Conservation (phyloP, 2,888 invertebrate species). For the Schrankia costaestrigalis region DNA sequence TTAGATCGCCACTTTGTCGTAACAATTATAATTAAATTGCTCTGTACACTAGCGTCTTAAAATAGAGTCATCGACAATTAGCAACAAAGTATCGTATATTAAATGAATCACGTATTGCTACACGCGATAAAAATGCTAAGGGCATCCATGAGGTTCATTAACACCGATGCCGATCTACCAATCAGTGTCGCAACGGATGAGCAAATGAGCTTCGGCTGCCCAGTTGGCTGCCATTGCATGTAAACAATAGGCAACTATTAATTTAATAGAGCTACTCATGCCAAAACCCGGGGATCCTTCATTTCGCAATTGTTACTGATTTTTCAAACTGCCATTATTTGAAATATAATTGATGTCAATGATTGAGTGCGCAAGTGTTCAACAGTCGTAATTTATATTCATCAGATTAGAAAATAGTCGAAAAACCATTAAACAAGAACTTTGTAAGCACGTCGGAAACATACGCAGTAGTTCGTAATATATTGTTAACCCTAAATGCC, state of each 20-base stretch:
- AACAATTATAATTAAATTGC: too few species aligned
- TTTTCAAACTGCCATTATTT: conserved; percentile 19
- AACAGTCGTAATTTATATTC: conserved; percentile 9
- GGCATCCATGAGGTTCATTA: conserved; percentile 14
- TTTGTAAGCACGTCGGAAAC: too few species aligned
- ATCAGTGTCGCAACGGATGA: conserved; percentile 24
- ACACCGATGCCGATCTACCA: conserved; percentile 22
- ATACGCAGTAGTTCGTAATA: too few species aligned
- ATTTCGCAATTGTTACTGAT: conserved; percentile 22
- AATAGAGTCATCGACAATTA: too few species aligned
- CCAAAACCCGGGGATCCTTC: conserved; percentile 26
- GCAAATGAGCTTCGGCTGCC: conserved; percentile 24
- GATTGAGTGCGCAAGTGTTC: conserved; percentile 22
- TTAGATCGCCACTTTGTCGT: too few species aligned
- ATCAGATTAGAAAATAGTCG: too few species aligned
- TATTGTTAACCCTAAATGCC: too few species aligned
- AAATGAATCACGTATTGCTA: conserved; percentile 7
- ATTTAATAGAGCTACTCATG: conserved; percentile 22
- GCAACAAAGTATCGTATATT: too few species aligned
- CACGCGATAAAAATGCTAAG: conserved; percentile 1
- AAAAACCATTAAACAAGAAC: too few species aligned
- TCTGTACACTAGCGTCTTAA: neutral
- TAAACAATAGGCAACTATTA: conserved; percentile 31
- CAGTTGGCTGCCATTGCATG: conserved; percentile 27
- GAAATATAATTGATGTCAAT: conserved; percentile 25